A percentile compares a stretch with the other conserved stretches of the same genome.
Conservation (phyloP, 2,888 invertebrate species). For the Hetaerina titia region DNA sequence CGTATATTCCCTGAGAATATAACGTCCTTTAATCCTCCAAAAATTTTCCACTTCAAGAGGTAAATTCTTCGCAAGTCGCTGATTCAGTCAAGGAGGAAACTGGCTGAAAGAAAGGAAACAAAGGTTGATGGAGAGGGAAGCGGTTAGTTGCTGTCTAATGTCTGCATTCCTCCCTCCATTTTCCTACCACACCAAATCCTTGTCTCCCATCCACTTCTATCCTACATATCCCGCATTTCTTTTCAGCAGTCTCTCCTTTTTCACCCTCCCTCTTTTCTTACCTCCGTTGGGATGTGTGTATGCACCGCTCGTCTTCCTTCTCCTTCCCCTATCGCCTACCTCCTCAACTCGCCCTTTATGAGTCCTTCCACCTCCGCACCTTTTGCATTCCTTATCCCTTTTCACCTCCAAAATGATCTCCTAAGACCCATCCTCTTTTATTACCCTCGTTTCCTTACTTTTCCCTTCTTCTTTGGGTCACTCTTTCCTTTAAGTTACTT, state of each 20-base stretch:
- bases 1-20: not conserved
- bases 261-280: not conserved
- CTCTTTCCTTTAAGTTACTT: not conserved
- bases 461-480: not conserved
- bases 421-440: not conserved
- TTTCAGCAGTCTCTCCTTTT: not conserved
- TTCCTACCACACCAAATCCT: not conserved
- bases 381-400: slow-evolving; percentile 60
- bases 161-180: slow-evolving; percentile 37
- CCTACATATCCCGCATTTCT: not conserved
- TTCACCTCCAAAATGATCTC: slow-evolving; percentile 24
- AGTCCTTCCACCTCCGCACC: not conserved
- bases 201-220: not conserved
- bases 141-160: slow-evolving; percentile 58
- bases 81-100: slow-evolving; percentile 53
- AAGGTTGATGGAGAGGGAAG: slow-evolving; percentile 56
- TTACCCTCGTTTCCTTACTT: not conserved
- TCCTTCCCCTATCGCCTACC: too few species aligned
- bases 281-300: not conserved
- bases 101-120: slow-evolving; percentile 48
- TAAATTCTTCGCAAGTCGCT: slow-evolving; percentile 29
- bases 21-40: not conserved
- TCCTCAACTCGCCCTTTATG: not conserved
- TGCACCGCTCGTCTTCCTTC: not conserved
- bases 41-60: not conserved